Evolutionary conservation across 2,113 vertebrate species (phyloP), one percentile per base, ranked within the genome.

Genomic region (Ptychochromis oligacanthus): DNA sequence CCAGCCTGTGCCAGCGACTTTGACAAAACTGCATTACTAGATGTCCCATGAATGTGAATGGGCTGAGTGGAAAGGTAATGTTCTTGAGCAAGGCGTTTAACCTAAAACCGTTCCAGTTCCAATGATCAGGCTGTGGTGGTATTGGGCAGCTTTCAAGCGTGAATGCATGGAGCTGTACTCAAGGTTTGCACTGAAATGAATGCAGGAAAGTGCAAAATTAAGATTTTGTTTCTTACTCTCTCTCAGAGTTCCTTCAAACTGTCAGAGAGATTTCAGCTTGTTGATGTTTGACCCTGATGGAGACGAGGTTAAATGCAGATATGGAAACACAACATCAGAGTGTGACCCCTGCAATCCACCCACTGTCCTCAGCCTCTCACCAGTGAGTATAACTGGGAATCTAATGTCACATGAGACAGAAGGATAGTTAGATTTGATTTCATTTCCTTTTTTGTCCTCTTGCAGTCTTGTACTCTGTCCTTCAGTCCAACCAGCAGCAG

Each of bases 171-270:
- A 34, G 11, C 10, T 5, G 59, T 34, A 4, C 28, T 60, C 8
- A 34, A 28, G 18, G 18, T 18, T 60, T 60, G 31, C 17, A 3
- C 1, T 2, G 28, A 60, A 20, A 31, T 59, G 4, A 31, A 20
- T 3, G 59, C 43, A 17, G 20, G 4, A 65, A 7, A 12, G 43
- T 65, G n/a, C 3, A 24, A 10, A 7, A 26, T 34, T 7, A 13
- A 20, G 15, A 22, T 43, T 26, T 28, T 1, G 17, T 36, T 28
- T 38, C 4, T 40, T 67, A 62, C 13, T 49, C 49, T 36, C 5
- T 46, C 3, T 46, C 43, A 93, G 90, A 84, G 81, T 89, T 70
- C 89, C 92, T 59, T 91, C 77, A 28, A 93, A 93, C 89, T 93
- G 90, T 77, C 18, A 9, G 62, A 86, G 83, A 75, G 14, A 83